phyloP scores from a whole-genome alignment of 2,797 vertebrate species.

The Pangasius sanitwongsei region DNA sequence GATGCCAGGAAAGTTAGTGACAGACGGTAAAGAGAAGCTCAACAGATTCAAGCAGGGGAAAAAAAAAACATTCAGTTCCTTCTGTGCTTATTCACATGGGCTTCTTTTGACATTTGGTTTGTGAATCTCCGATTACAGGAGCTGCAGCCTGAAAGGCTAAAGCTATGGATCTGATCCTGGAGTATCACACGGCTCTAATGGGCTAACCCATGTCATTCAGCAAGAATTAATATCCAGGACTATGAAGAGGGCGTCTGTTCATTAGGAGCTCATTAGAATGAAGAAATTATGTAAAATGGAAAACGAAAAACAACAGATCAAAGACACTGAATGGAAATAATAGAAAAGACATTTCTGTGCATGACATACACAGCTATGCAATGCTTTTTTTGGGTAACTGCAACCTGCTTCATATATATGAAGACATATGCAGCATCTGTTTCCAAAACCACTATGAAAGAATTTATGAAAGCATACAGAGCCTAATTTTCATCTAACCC shows the following conservation, averaged over 20 bases:
- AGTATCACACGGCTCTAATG: conserved; percentile 43
- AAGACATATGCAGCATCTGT: conserved; percentile 18
- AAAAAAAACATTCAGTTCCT: conserved; percentile 22
- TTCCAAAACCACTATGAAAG: conserved; percentile 41
- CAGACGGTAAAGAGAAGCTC: conserved; percentile 32
- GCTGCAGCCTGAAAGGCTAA: conserved; percentile 41
- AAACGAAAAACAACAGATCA: conserved; percentile 53
- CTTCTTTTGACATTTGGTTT: conserved; percentile 48
- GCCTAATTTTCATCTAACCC: conserved; percentile 83
- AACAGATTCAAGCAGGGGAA: conserved; percentile 4
- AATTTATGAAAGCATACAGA: conserved; percentile 75
- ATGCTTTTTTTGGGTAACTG: background rate
- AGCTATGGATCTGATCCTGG: conserved; percentile 44
- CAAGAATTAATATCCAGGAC: conserved; percentile 52
- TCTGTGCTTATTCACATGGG: conserved; percentile 45
- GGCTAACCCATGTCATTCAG: conserved; percentile 48
- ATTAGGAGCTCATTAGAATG: conserved; percentile 54
- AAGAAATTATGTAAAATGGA: conserved; percentile 44
- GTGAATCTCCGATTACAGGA: conserved; percentile 45
- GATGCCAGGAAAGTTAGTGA: conserved; percentile 31
- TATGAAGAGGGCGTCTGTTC: conserved; percentile 52
- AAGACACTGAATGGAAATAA: conserved; percentile 31
- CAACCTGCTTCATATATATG: conserved; percentile 12
- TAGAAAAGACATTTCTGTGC: conserved; percentile 19
- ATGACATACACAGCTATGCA: conserved; percentile 8